Evolutionary conservation across 2,888 invertebrate species (phyloP), one percentile per base, ranked within the genome.

Genomic region (Ectropis crepuscularia): DNA sequence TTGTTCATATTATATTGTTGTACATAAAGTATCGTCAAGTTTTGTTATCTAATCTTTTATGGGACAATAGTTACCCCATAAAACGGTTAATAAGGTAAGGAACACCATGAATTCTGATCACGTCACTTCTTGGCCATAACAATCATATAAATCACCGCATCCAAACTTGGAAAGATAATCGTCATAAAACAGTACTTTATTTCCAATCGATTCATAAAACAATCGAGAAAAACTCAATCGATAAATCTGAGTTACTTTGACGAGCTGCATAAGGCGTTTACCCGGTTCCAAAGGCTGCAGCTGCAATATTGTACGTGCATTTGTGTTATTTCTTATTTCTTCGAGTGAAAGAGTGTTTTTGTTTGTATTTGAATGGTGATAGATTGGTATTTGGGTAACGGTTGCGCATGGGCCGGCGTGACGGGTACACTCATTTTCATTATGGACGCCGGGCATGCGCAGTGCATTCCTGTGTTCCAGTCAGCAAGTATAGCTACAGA

Each of bases 351-450:
- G 81, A 70, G 53, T 63, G 68, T 69, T 74, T 75, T 78, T 66
- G 67, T 74, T 72, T 69, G 73, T 38, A 61, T 74, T 61, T 70
- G 61, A 62, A 65, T 59, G 50, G 51, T 50, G 51, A 53, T 62
- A 60, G 49, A 55, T 68, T 70, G 67, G 71, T 70, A 53, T 67
- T 61, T 57, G 70, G 62, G 68, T 89, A 88, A 88, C 89, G 85
- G 88, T 86, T 74, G 73, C 71, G 73, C 78, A 71, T 74, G 74
- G 73, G 74, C 77, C 72, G 72, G 78, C 82, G 80, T 85, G 86
- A 83, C 80, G 86, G 78, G 80, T 80, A 78, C 77, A 80, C 79
- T 82, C 72, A 82, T 85, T 85, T 85, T 85, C 84, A 83, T 83
- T 81, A 82, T 75, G 79, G 70, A 78, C 74, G 69, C 78, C 67